A percentile compares a stretch with the other conserved stretches of the same genome.
phyloP scores from a whole-genome alignment of 2,888 invertebrate genomes.

The Agriotes lineatus region DNA sequence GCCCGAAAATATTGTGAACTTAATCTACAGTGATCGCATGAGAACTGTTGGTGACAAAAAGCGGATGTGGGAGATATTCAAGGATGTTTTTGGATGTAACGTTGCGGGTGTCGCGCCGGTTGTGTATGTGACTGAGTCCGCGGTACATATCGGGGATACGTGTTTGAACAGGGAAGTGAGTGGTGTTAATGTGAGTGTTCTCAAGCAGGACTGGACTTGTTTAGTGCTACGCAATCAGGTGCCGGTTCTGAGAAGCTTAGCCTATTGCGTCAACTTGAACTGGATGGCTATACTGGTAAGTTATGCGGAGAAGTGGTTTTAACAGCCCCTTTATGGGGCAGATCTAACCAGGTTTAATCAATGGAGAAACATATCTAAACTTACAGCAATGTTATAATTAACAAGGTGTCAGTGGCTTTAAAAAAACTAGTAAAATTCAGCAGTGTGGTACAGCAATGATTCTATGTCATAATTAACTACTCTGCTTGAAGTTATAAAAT shows the following conservation, averaged over 20 bases:
- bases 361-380: too few species aligned
- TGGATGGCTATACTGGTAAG: slow-evolving; percentile 92
- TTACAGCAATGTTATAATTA: too few species aligned
- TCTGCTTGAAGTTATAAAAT: too few species aligned
- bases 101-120: slow-evolving; percentile 71
- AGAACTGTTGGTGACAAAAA: slow-evolving; percentile 81
- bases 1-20: slow-evolving; percentile 76
- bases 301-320: too few species aligned
- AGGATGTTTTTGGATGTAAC: slow-evolving; percentile 67
- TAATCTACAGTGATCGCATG: slow-evolving; percentile 91
- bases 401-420: too few species aligned
- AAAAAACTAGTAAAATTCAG: too few species aligned
- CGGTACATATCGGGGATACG: slow-evolving; percentile 77
- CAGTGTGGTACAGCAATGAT: too few species aligned
- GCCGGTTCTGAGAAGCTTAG: slow-evolving; percentile 80
- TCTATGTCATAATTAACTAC: too few species aligned
- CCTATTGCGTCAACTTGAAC: slow-evolving; percentile 89
- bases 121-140: slow-evolving; percentile 71
- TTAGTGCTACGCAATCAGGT: slow-evolving; percentile 73
- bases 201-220: slow-evolving; percentile 58
- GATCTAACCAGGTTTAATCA: too few species aligned
- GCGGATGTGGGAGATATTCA: slow-evolving; percentile 72
- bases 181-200: slow-evolving; percentile 55
- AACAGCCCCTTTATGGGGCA: too few species aligned
- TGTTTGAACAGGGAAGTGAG: slow-evolving; percentile 59